A percentile compares a stretch with the other conserved stretches of the same genome.
Evolutionary conservation across 2,888 invertebrate genomes (phyloP).

Genomic region (Cheilosia pagana): DNA sequence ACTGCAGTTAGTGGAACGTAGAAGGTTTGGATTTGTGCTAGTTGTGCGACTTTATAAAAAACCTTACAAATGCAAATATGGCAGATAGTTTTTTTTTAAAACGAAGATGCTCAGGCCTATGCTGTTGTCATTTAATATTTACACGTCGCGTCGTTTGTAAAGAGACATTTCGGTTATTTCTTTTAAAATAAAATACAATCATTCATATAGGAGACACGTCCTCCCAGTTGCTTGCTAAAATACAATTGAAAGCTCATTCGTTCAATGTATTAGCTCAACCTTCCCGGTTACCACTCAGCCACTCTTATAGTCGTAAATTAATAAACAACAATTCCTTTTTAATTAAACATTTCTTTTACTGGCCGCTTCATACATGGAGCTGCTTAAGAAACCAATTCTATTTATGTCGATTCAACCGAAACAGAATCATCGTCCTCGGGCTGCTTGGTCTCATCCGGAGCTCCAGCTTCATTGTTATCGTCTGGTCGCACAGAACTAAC

Average conservation of each 20-base stretch:
- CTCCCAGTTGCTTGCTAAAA: no score
- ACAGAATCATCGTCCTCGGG: conserved; percentile 57
- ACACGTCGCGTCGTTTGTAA: no score
- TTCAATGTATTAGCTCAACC: no score
- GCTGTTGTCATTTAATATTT: no score
- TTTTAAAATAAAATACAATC: no score
- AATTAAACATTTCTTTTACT: conserved; percentile 5
- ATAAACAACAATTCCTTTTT: neutral
- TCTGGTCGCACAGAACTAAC: conserved; percentile 30
- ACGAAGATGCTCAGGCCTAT: no score
- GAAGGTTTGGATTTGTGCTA: neutral
- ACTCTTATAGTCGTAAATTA: no score
- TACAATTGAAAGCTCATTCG: no score
- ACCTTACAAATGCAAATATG: neutral
- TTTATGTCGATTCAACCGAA: conserved; percentile 65
- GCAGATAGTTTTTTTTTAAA: neutral
- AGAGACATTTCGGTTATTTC: no score
- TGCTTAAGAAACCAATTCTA: neutral
- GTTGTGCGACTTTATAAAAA: neutral
- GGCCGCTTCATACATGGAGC: neutral
- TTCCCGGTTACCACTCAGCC: no score
- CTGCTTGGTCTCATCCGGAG: conserved; percentile 30
- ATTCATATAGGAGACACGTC: no score
- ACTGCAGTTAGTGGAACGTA: conserved; percentile 19
- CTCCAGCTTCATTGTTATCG: conserved; percentile 19